phyloP scores from a whole-genome alignment of 2,888 invertebrate species.

The Acrobeloides nanus region DNA sequence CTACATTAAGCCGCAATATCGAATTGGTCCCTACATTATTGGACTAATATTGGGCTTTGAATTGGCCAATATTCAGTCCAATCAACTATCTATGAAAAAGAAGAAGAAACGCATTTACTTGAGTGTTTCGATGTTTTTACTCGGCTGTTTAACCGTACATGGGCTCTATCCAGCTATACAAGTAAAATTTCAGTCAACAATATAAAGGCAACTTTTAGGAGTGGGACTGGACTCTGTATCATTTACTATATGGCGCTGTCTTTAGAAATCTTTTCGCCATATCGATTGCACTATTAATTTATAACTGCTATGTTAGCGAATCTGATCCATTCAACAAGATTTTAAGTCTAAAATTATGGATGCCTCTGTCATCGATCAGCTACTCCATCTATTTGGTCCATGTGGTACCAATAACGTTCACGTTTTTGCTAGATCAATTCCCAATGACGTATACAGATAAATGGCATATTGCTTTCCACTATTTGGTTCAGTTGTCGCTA shows the following conservation, averaged over 20 bases:
- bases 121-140: conserved; percentile 19
- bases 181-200: too few relatives aligned
- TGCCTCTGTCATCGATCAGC: conserved; percentile 46
- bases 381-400: conserved; percentile 52
- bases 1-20: conserved; percentile 45
- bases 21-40: conserved; percentile 46
- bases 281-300: conserved; percentile 46
- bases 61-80: too few relatives aligned
- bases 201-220: too few relatives aligned
- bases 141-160: conserved; percentile 36
- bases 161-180: conserved; percentile 41
- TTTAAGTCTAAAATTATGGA: conserved; percentile 34
- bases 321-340: conserved; percentile 42
- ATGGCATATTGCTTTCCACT: conserved; percentile 35
- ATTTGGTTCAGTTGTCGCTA: conserved; percentile 41
- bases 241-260: conserved; percentile 42
- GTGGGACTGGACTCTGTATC: conserved; percentile 46
- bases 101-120: conserved; percentile 28
- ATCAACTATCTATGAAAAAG: too few relatives aligned
- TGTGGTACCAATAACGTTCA: conserved; percentile 49
- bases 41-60: conserved; percentile 46
- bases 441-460: conserved; percentile 35
- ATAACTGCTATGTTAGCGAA: conserved; percentile 48
- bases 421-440: conserved; percentile 43
- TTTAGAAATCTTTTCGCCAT: conserved; percentile 49